phyloP scores from a whole-genome alignment of 2,113 vertebrate genomes.

The Raja brachyura region DNA sequence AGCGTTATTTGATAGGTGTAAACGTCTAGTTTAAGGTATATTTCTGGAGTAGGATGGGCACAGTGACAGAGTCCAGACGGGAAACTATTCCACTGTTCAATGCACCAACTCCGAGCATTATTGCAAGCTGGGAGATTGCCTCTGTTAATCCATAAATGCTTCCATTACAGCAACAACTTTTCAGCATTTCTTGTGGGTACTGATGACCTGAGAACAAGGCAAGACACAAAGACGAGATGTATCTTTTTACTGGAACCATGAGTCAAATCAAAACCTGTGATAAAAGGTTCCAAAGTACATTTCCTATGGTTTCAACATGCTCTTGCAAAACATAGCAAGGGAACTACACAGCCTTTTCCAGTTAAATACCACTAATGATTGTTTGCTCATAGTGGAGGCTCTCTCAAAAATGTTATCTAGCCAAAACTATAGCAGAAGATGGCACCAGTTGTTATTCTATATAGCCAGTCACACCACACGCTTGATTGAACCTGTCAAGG shows the following conservation, averaged over 20 bases:
- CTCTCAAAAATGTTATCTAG: conserved; percentile 36
- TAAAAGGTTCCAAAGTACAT: conserved; percentile 20
- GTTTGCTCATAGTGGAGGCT: conserved; percentile 23
- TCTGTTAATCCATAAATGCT: not conserved
- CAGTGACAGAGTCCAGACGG: not conserved
- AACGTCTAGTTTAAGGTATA: not conserved
- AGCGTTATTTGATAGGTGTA: not conserved
- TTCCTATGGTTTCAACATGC: conserved; percentile 34
- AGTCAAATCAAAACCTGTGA: not conserved
- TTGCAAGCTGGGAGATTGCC: not conserved
- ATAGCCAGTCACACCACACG: conserved; percentile 25
- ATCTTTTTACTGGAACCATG: not conserved
- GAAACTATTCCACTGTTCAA: not conserved
- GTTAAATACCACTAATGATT: conserved; percentile 8
- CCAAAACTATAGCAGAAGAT: conserved; percentile 37
- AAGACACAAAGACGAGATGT: not conserved
- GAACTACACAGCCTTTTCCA: conserved; percentile 15
- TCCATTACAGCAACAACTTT: not conserved
- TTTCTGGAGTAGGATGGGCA: not conserved
- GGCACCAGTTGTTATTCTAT: conserved; percentile 37
- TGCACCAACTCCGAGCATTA: not conserved
- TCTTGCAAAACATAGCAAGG: conserved; percentile 16
- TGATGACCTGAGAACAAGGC: not conserved
- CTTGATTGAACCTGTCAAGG: conserved; percentile 33
- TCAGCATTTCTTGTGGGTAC: not conserved